Conservation (phyloP, 2,888 invertebrate genomes). For the Brachypalpus laphriformis region DNA sequence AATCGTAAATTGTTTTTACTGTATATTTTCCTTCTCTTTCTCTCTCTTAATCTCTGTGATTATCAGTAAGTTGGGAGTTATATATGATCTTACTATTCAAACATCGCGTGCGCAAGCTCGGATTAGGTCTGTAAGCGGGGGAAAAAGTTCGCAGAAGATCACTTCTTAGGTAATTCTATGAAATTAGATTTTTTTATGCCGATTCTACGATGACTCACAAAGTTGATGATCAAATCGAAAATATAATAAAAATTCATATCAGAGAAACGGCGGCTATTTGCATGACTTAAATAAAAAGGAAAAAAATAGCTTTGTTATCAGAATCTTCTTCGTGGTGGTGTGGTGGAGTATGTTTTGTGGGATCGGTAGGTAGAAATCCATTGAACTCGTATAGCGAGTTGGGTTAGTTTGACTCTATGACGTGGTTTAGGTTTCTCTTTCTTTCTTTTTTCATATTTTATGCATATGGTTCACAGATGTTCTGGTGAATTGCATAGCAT, state of each 20-base stretch:
- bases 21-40: background rate
- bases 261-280: background rate
- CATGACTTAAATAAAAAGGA: conserved; percentile 4
- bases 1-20: background rate
- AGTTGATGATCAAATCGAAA: background rate
- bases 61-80: conserved; percentile 12
- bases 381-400: conserved; percentile 15
- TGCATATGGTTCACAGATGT: conserved; percentile 43
- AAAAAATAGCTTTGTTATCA: conserved; percentile 39
- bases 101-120: conserved; percentile 38
- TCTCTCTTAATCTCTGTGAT: background rate
- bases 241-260: conserved; percentile 27
- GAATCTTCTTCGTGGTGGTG: background rate
- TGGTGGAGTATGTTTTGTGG: background rate
- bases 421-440: background rate
- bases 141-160: background rate
- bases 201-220: conserved; percentile 23
- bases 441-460: background rate
- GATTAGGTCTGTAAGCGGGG: conserved; percentile 14
- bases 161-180: conserved; percentile 32
- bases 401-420: background rate
- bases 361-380: background rate
- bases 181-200: conserved; percentile 22
- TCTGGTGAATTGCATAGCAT: conserved; percentile 3
- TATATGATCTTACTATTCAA: conserved; percentile 14